phyloP scores from a whole-genome alignment of 2,113 vertebrate genomes.

The Ailurus styani region DNA sequence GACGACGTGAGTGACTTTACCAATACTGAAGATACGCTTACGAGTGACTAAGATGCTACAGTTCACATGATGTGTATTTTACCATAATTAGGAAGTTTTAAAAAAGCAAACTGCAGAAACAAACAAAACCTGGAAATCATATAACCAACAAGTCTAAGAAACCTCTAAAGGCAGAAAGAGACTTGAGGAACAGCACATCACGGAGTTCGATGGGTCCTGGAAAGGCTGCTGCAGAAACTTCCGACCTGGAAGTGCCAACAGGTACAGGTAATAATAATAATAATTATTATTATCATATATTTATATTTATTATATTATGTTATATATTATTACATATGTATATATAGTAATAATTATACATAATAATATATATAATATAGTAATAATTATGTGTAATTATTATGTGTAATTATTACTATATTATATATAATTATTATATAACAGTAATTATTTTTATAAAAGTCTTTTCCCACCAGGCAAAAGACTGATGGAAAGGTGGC shows the following conservation, averaged over 20 bases:
- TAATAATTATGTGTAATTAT: no score
- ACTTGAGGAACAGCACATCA: background rate
- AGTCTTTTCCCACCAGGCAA: background rate
- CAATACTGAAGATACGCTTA: background rate
- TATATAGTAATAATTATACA: no score
- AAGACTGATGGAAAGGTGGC: background rate
- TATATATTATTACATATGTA: no score
- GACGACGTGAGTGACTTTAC: background rate
- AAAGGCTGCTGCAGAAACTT: background rate
- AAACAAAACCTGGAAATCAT: background rate
- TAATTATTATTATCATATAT: no score
- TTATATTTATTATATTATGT: no score
- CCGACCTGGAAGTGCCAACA: background rate
- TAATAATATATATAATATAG: no score
- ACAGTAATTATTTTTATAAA: background rate
- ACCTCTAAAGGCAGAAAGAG: background rate
- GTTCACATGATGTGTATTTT: background rate
- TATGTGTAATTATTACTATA: no score
- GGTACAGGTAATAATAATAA: background rate
- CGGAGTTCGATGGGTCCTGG: background rate
- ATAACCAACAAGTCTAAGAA: background rate
- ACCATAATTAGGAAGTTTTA: background rate
- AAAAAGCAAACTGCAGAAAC: slow-evolving; percentile 11
- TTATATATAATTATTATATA: background rate
- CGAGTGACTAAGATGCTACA: background rate